A percentile compares a stretch with the other conserved stretches of the same genome.
Conservation (phyloP, 2,888 invertebrate species). For the Augochlorella aurata region DNA sequence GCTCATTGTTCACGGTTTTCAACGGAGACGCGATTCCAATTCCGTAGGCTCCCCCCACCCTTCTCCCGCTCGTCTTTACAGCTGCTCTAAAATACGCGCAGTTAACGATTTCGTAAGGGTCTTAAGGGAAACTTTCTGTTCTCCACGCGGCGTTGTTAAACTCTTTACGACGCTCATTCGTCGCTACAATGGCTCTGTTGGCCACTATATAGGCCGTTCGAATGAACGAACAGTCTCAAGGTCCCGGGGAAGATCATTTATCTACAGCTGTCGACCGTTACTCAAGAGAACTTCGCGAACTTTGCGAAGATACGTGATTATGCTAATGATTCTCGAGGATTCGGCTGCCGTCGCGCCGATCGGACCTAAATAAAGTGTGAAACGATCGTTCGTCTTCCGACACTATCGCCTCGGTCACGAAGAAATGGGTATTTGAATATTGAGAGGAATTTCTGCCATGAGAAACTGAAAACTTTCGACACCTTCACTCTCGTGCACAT, state of each 20-base stretch:
- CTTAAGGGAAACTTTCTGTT: conserved; percentile 75
- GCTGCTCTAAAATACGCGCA: conserved; percentile 76
- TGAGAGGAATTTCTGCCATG: background rate
- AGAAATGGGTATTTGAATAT: background rate
- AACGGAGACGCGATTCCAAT: conserved; percentile 64
- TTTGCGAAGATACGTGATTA: conserved; percentile 62
- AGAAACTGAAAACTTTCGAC: background rate
- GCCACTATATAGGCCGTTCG: conserved; percentile 65
- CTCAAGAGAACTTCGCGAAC: conserved; percentile 56
- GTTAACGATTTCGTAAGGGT: conserved; percentile 77
- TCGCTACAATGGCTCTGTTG: conserved; percentile 70
- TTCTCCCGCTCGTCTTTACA: conserved; percentile 65
- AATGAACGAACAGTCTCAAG: conserved; percentile 60
- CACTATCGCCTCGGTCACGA: background rate
- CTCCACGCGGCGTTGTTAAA: conserved; percentile 77
- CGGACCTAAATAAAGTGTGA: conserved; percentile 23
- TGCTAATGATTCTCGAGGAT: conserved; percentile 57
- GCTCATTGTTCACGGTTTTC: conserved; percentile 25
- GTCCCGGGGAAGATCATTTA: conserved; percentile 63
- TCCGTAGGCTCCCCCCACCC: conserved; percentile 55
- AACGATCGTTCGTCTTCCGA: conserved; percentile 45
- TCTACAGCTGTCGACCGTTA: conserved; percentile 64
- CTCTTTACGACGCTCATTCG: conserved; percentile 79
- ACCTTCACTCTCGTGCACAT: background rate
- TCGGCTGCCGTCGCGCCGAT: conserved; percentile 19